Base-by-base conservation (phyloP, 2,888 invertebrate genomes). In the Podotricha telesiphe region DNA sequence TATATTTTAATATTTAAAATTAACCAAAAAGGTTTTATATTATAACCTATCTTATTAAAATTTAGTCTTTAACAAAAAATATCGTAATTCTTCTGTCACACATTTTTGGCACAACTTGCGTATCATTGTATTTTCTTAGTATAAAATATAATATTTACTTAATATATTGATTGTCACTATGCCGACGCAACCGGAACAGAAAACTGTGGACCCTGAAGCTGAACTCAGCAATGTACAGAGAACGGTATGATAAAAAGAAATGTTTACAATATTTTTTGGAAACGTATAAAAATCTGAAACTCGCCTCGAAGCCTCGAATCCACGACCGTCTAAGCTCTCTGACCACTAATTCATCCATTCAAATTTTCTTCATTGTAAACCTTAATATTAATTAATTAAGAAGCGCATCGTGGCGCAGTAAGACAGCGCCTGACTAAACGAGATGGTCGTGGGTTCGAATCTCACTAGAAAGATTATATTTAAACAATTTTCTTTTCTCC, bases 191-290 rank as follows among this genome's bases (percentile, higher is more conserved):
- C 83, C 89, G 0, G 90, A 91, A 69, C 88, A 85, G 78, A 92
- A 92, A 76, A 80, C 79, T 0, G 73, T 87, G 0, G 92, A 93
- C 48, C 92, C 90, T 0, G 92, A 93, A 73, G 89, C 88, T 0
- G 91, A 93, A 66, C 85, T 91, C 17, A 91, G 90, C 82, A 91
- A 90, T 87, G 91, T 85, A 1, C 87, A 89, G 69, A 77, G 89
- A 73, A 88, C 78, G 77, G 92, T 92, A 82, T 8, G 3, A 20
- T 10, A 19, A 13, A 34, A 4, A 8, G 8, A 37, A 37, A 37
- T 28, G 3, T 28, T 28, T 28, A 28, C 28, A 37, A 37, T 8
- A 37, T 37, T 37, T n/a, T 8, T 37, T 37, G 10, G 8, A 28
- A 28, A 28, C 28, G 28, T 4, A 28, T 28, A 28, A 28, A 28